phyloP scores from a whole-genome alignment of 30 jellyfish, hydroid and myxozoan genomes.

The Hydra vulgaris region DNA sequence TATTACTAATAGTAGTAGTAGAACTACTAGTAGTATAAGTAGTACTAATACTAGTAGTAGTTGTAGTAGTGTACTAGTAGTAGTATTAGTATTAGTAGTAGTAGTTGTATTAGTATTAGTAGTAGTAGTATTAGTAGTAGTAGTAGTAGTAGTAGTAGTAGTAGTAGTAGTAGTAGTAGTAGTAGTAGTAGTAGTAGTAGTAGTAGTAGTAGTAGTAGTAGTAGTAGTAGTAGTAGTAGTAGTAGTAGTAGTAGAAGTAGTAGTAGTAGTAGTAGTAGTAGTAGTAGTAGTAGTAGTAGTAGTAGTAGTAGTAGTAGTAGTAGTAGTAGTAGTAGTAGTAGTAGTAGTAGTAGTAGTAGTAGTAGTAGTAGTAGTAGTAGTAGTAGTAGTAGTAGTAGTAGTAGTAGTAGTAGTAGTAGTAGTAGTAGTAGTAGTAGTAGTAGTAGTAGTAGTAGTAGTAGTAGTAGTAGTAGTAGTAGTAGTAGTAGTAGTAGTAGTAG shows the following conservation, averaged over 20 bases:
- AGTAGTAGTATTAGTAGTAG: too few relatives aligned
- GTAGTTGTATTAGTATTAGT: too few relatives aligned
- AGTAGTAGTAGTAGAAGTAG: background rate
- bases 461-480: constrained; percentile 6
- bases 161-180: background rate
- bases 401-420: background rate
- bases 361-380: background rate
- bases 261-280: constrained; percentile 4
- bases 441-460: constrained; percentile 7
- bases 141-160: background rate
- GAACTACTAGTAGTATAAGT: too few relatives aligned
- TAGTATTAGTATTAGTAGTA: too few relatives aligned
- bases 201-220: constrained; percentile 7
- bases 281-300: too few relatives aligned
- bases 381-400: background rate
- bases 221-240: constrained; percentile 6
- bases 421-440: constrained; percentile 1
- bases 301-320: too few relatives aligned
- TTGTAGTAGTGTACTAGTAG: too few relatives aligned
- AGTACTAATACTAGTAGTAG: constrained; percentile 14
- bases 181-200: constrained; percentile 6
- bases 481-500: constrained; percentile 4
- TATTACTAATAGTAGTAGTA: too few relatives aligned
- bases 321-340: constrained; percentile 3
- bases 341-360: too few relatives aligned